A percentile compares a stretch with the other conserved stretches of the same genome.
These are phyloP conservation scores for Erythrolamprus reginae DNA, from an alignment of 2,113 vertebrate genomes.

Conservation along the genomic window DNA sequence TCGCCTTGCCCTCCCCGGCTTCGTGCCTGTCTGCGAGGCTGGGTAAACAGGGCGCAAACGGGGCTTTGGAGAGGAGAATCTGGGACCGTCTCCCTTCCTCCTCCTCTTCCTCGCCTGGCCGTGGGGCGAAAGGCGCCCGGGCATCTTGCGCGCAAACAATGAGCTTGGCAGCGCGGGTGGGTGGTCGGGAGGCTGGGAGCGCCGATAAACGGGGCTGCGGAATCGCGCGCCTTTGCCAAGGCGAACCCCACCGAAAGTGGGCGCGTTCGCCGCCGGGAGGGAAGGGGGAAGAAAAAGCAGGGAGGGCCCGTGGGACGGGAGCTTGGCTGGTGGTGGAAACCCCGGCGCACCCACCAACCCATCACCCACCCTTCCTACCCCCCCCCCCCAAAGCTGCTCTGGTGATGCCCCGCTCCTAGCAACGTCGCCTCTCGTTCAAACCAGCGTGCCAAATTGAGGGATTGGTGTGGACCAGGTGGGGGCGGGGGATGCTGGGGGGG, in stretches of 20 bases:
- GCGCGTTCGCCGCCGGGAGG: not conserved
- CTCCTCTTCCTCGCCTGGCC: not conserved
- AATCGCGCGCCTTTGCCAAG: conserved; percentile 1
- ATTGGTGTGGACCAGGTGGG: not conserved
- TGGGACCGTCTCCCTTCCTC: no score
- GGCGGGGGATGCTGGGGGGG: not conserved
- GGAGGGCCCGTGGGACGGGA: not conserved
- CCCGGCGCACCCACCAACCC: not conserved
- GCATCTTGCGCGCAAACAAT: not conserved
- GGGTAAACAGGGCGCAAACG: not conserved
- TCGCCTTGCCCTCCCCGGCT: not conserved
- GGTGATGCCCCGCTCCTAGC: conserved; percentile 22
- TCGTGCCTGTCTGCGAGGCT: not conserved
- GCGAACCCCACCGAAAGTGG: not conserved
- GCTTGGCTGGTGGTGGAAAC: not conserved
- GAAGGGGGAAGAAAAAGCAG: not conserved
- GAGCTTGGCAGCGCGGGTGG: not conserved
- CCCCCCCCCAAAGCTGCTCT: not conserved
- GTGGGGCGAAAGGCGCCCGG: not conserved
- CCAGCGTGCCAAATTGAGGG: not conserved
- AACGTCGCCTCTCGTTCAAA: conserved; percentile 38
- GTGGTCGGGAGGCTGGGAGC: accelerated
- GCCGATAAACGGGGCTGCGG: conserved; percentile 54
- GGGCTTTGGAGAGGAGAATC: not conserved
- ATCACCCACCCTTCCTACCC: not conserved